phyloP scores from a whole-genome alignment of 2,888 invertebrate genomes.

The Troides oblongomaculatus region DNA sequence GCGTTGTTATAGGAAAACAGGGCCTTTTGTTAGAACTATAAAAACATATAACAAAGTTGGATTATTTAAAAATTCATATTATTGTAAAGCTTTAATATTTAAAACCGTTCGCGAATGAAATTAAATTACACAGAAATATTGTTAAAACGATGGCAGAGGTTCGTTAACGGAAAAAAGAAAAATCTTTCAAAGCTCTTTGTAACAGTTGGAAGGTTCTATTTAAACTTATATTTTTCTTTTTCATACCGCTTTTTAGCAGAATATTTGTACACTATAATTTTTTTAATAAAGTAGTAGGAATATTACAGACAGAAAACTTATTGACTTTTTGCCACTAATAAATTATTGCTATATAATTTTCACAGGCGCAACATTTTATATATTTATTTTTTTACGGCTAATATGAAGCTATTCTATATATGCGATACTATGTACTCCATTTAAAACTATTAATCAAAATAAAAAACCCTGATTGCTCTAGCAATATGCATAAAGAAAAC shows the following conservation, averaged over 20 bases:
- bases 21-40: background rate
- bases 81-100: slow-evolving; percentile 18
- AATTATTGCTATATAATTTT: background rate
- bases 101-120: slow-evolving; percentile 16
- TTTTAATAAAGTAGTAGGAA: background rate
- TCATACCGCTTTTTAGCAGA: background rate
- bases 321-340: background rate
- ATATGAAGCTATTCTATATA: background rate
- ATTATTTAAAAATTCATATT: background rate
- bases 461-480: too few relatives aligned
- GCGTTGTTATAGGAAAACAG: background rate
- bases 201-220: slow-evolving; percentile 18
- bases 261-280: background rate
- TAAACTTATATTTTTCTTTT: slow-evolving; percentile 2
- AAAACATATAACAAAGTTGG: background rate
- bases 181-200: slow-evolving; percentile 20
- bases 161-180: slow-evolving; percentile 28
- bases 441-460: too few relatives aligned
- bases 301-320: background rate
- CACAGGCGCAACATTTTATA: background rate
- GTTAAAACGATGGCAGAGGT: slow-evolving; percentile 27
- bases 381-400: background rate
- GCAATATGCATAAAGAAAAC: too few relatives aligned
- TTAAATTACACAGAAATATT: slow-evolving; percentile 27
- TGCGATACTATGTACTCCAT: too few relatives aligned